A percentile compares a stretch with the other conserved stretches of the same genome.
Conservation (phyloP, 2,888 invertebrate genomes). For the Conistra vaccinii region DNA sequence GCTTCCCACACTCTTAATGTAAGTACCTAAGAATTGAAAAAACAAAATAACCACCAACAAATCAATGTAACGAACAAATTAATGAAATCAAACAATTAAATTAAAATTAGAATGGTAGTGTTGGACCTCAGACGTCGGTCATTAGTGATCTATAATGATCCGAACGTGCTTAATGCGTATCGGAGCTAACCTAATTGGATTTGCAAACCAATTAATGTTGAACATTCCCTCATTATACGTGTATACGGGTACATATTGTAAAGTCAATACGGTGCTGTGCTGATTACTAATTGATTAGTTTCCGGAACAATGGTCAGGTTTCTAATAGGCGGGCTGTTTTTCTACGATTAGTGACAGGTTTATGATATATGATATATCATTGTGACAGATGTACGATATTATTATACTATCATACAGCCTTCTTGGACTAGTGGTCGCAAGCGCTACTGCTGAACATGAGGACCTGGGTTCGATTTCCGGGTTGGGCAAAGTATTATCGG, state of each 20-base stretch:
- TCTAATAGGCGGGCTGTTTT: conserved; percentile 7
- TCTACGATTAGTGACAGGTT: conserved; percentile 9
- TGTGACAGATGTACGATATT: too few species aligned
- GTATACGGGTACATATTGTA: conserved; percentile 79
- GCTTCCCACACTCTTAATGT: background rate
- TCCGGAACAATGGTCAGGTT: conserved; percentile 53
- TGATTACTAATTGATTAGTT: conserved; percentile 84
- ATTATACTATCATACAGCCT: too few species aligned
- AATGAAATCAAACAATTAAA: conserved; percentile 48
- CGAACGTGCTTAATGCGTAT: conserved; percentile 86
- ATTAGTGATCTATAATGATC: conserved; percentile 88
- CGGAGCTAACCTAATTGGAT: conserved; percentile 87
- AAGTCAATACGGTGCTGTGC: conserved; percentile 80
- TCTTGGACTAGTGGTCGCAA: too few species aligned
- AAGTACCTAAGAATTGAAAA: background rate
- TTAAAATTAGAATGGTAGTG: conserved; percentile 55
- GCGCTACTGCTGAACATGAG: too few species aligned
- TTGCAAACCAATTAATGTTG: conserved; percentile 88
- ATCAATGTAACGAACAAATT: conserved; percentile 3
- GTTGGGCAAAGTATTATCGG: too few species aligned
- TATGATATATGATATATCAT: too few species aligned
- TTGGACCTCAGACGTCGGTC: conserved; percentile 74
- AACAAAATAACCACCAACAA: background rate
- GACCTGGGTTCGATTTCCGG: too few species aligned
- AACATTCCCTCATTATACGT: conserved; percentile 85